These are phyloP conservation scores for Neoseiulus cucumeris DNA, from an alignment of 1,140 invertebrate species.

Conservation along the genomic window DNA sequence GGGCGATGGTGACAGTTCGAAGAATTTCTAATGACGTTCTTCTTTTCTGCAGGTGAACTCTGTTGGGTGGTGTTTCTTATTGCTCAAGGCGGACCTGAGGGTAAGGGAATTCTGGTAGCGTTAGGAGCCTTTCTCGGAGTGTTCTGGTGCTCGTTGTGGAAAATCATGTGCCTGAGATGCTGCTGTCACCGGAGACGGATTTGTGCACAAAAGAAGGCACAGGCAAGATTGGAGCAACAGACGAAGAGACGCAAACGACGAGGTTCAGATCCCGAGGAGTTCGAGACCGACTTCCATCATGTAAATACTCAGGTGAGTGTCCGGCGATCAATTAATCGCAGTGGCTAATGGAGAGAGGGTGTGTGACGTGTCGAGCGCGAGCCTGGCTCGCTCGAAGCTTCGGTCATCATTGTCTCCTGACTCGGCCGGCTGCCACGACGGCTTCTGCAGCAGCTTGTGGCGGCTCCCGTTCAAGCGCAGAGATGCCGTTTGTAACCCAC, in stretches of 20 bases:
- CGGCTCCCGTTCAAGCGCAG: too few relatives aligned
- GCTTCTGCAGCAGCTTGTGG: too few relatives aligned
- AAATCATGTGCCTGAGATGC: constrained; percentile 7
- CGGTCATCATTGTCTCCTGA: too few relatives aligned
- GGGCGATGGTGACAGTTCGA: too few relatives aligned
- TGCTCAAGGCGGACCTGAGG: background rate
- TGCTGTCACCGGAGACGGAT: constrained; percentile 5
- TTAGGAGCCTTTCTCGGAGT: background rate
- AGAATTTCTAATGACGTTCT: too few relatives aligned
- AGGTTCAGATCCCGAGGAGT: background rate
- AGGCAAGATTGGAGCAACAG: constrained; percentile 1
- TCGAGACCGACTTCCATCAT: constrained; percentile 6
- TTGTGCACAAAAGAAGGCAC: constrained; percentile 3
- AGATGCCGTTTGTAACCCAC: too few relatives aligned
- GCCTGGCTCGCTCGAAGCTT: too few relatives aligned
- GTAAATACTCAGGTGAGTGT: constrained; percentile 9
- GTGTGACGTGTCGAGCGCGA: too few relatives aligned
- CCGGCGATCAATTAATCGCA: too few relatives aligned
- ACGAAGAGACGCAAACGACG: background rate
- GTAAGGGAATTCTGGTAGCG: constrained; percentile 2
- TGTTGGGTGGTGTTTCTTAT: constrained; percentile 9
- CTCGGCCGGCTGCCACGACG: too few relatives aligned
- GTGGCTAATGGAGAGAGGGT: too few relatives aligned
- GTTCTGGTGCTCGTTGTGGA: background rate
- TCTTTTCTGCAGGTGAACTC: background rate